phyloP scores from a whole-genome alignment of 2,113 vertebrate species.

The Coturnix japonica region DNA sequence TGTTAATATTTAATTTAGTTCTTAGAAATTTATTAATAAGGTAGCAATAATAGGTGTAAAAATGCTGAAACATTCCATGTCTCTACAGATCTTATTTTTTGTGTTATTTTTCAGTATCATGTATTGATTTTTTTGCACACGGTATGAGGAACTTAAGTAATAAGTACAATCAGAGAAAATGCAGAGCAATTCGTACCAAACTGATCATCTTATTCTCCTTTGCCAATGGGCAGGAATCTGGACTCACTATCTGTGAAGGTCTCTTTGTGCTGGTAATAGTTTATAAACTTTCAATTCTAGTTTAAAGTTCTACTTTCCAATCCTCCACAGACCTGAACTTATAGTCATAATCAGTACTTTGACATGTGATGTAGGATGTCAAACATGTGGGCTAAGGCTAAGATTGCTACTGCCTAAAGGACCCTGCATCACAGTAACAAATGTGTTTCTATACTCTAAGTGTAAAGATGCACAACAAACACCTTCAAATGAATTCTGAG shows the following conservation, averaged over 20 bases:
- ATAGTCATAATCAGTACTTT: neutral
- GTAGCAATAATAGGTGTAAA: neutral
- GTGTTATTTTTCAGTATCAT: neutral
- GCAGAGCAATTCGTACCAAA: neutral
- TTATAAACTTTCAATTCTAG: neutral
- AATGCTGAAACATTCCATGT: neutral
- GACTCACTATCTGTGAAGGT: neutral
- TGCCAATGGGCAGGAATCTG: neutral
- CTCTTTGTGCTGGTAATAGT: neutral
- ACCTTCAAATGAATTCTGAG: neutral
- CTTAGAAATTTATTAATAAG: neutral
- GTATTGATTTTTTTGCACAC: neutral
- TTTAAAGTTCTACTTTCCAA: neutral
- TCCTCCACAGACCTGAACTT: neutral
- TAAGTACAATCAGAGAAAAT: neutral
- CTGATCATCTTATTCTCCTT: neutral
- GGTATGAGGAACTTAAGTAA: neutral
- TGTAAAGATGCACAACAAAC: neutral
- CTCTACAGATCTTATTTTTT: neutral
- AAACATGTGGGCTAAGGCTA: neutral
- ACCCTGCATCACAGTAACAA: neutral
- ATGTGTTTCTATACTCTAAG: neutral
- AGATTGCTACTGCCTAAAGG: neutral
- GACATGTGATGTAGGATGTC: neutral
- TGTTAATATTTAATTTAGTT: conserved; percentile 20